These are phyloP conservation scores for Styela plicata DNA, from an alignment of 23 tunicate genomes.

Conservation along the genomic window DNA sequence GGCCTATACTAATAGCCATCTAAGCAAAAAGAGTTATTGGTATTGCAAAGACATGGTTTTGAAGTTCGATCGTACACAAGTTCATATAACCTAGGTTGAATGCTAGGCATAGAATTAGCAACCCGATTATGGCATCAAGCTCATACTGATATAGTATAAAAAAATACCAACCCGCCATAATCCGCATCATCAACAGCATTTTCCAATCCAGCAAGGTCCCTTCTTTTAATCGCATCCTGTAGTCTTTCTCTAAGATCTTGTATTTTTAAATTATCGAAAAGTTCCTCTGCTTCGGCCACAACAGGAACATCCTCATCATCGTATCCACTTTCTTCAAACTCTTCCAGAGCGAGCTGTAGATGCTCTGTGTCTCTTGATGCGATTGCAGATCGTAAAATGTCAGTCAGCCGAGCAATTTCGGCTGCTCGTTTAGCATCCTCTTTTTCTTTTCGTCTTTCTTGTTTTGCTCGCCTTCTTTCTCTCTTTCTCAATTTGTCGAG, in stretches of 20 bases:
- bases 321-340: conserved; percentile 69
- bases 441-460: conserved; percentile 31
- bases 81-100: too few relatives aligned
- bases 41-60: too few relatives aligned
- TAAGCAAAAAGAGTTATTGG: too few relatives aligned
- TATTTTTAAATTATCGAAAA: conserved; percentile 48
- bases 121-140: too few relatives aligned
- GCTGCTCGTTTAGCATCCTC: conserved; percentile 37
- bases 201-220: conserved; percentile 54
- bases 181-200: conserved; percentile 59
- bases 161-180: conserved; percentile 63
- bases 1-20: too few relatives aligned
- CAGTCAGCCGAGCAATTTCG: conserved; percentile 45
- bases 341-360: conserved; percentile 61
- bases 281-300: conserved; percentile 53
- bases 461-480: conserved; percentile 40
- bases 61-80: too few relatives aligned
- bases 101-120: too few relatives aligned
- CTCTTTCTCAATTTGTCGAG: conserved; percentile 42
- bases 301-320: conserved; percentile 60
- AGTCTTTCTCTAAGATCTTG: conserved; percentile 30
- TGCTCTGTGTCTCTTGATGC: conserved; percentile 36
- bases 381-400: conserved; percentile 37
- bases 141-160: too few relatives aligned
- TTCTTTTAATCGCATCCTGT: conserved; percentile 46